Evolutionary conservation across 2,888 invertebrate species (phyloP), one percentile per base, ranked within the genome.

Genomic region (Mongoloraphidia duomilia): DNA sequence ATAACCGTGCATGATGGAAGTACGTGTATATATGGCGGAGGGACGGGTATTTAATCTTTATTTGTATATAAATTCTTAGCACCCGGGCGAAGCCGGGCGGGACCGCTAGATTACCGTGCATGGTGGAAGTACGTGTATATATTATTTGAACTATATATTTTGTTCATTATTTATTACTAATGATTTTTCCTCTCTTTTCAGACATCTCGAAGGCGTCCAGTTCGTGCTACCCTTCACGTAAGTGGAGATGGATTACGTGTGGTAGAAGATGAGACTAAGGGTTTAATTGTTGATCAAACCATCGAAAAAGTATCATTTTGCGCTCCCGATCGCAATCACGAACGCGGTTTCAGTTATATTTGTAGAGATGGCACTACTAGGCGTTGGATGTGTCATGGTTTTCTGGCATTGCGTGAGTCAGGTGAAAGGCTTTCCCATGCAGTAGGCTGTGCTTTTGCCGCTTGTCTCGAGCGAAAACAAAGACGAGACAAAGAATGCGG

Each of bases 251-350:
- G 97, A 1, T 73, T 98, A 41, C 77, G 98, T 26, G 97, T 98
- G 4, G 97, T 98, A 2, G 98, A 98, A 67, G 97, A 97, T 62
- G 95, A 97, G 65, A 96, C 95, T 34, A 97, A 96, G 72, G 96
- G 96, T 35, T 78, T 98, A 55, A 92, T 99, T 57, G 96, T 98
- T 37, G 98, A 99, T 70, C 98, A 98, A 72, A 98, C 97, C 26
- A 98, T 99, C 54, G 98, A 98, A 70, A 98, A 99, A 70, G 97
- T 99, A 4, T 98, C 97, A n/a, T 99, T 99, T 70, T 99, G 98
- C 71, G 97, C 98, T 8, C 98, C 98, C 2, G 98, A 99, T 69
- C 79, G 97, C 52, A 94, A 93, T 67, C 92, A 96, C 63, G 96
- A 97, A 62, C 83, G 92, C 55, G 98, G 97, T 14, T 98, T 95